A percentile compares a stretch with the other conserved stretches of the same genome.
phyloP scores from a whole-genome alignment of 2,113 vertebrate species.

The Sarotherodon lohbergeri region DNA sequence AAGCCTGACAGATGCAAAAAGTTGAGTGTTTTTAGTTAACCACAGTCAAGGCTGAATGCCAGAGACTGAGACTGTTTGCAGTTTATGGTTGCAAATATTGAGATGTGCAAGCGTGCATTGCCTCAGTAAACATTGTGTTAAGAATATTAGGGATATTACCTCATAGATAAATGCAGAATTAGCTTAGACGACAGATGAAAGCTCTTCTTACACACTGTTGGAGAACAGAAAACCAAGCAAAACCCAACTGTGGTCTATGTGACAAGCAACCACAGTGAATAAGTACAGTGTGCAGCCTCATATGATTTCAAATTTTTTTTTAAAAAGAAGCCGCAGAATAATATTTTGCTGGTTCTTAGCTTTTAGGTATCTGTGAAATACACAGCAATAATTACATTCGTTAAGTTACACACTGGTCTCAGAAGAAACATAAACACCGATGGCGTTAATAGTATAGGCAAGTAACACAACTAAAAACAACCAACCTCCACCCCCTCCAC shows the following conservation, averaged over 20 bases:
- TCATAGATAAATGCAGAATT: neutral
- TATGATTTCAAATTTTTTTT: neutral
- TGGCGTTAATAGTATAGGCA: neutral
- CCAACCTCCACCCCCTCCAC: neutral
- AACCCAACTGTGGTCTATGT: neutral
- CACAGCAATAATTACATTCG: neutral
- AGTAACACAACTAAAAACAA: conserved; percentile 1
- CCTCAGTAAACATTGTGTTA: neutral
- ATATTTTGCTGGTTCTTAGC: neutral
- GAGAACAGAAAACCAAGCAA: neutral
- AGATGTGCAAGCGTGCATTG: neutral
- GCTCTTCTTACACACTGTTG: neutral
- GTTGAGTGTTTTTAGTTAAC: neutral
- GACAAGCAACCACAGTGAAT: neutral
- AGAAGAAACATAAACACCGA: neutral
- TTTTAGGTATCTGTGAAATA: neutral
- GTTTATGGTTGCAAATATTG: neutral
- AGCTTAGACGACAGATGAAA: neutral
- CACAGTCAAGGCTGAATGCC: neutral
- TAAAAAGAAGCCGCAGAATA: accelerated
- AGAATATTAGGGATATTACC: neutral
- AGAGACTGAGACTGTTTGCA: neutral
- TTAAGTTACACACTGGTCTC: neutral
- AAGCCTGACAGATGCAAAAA: neutral
- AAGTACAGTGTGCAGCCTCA: neutral